phyloP scores from a whole-genome alignment of 1,140 invertebrate species.

The Cydia splendana region DNA sequence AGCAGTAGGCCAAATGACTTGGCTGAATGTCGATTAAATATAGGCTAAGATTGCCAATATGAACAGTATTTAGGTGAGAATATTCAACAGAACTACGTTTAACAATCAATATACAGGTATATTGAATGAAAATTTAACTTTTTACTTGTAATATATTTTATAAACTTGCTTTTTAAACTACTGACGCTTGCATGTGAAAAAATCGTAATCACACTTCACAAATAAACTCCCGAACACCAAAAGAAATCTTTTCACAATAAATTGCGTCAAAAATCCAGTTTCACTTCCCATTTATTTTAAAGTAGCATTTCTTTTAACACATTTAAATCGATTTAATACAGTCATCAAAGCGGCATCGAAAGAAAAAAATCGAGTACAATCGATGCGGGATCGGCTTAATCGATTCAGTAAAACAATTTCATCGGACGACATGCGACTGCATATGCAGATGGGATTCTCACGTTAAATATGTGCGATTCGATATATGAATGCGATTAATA shows the following conservation, averaged over 20 bases:
- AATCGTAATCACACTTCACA: background rate
- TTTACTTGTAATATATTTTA: background rate
- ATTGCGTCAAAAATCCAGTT: conserved; percentile 26
- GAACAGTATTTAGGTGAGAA: too few relatives aligned
- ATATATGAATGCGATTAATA: conserved; percentile 26
- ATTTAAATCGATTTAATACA: conserved; percentile 48
- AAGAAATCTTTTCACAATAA: background rate
- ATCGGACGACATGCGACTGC: conserved; percentile 49
- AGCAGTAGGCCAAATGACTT: too few relatives aligned
- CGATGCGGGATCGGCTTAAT: conserved; percentile 61
- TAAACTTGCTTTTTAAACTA: background rate
- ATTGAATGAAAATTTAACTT: background rate
- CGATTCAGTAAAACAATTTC: conserved; percentile 70
- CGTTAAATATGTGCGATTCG: conserved; percentile 37
- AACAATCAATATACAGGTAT: background rate
- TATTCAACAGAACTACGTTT: too few relatives aligned
- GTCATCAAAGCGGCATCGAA: conserved; percentile 45
- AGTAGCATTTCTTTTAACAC: conserved; percentile 31
- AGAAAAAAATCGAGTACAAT: conserved; percentile 59
- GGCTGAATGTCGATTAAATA: too few relatives aligned
- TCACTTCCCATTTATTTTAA: conserved; percentile 13
- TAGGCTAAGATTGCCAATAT: too few relatives aligned
- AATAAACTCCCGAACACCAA: background rate
- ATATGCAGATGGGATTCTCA: conserved; percentile 50
- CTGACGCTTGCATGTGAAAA: background rate